A percentile compares a stretch with the other conserved stretches of the same genome.
Evolutionary conservation across 2,797 vertebrate species (phyloP).

Genomic region (Holocentrus rufus): DNA sequence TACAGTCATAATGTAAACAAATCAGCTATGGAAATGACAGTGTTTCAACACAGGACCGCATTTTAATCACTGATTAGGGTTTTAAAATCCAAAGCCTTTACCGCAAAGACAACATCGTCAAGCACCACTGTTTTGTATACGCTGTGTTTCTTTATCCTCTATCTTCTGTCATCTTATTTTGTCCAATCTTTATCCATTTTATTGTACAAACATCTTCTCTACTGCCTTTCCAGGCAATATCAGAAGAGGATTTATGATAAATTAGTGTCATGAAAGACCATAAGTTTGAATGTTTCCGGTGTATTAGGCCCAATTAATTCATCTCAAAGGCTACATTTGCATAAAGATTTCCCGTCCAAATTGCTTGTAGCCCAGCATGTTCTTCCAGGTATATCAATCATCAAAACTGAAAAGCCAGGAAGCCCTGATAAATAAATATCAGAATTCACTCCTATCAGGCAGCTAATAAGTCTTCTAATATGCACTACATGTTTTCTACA

Average conservation of each 20-base stretch:
- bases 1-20: no score
- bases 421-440: conserved; percentile 39
- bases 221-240: neutral
- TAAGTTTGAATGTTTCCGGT: conserved; percentile 36
- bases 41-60: no score
- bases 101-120: no score
- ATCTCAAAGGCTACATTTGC: conserved; percentile 54
- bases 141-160: no score
- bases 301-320: conserved; percentile 55
- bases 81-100: no score
- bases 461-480: conserved; percentile 40
- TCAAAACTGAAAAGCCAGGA: conserved; percentile 45
- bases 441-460: conserved; percentile 53
- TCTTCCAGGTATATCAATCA: conserved; percentile 51
- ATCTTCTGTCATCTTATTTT: neutral
- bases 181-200: neutral
- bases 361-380: conserved; percentile 41
- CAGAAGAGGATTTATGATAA: neutral
- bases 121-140: no score
- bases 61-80: no score
- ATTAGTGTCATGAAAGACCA: conserved; percentile 19
- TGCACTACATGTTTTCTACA: conserved; percentile 43
- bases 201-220: neutral
- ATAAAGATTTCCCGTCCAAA: conserved; percentile 39
- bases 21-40: no score